Evolutionary conservation across 2,113 vertebrate species (phyloP), one percentile per base, ranked within the genome.

Genomic region (Plotosus lineatus): DNA sequence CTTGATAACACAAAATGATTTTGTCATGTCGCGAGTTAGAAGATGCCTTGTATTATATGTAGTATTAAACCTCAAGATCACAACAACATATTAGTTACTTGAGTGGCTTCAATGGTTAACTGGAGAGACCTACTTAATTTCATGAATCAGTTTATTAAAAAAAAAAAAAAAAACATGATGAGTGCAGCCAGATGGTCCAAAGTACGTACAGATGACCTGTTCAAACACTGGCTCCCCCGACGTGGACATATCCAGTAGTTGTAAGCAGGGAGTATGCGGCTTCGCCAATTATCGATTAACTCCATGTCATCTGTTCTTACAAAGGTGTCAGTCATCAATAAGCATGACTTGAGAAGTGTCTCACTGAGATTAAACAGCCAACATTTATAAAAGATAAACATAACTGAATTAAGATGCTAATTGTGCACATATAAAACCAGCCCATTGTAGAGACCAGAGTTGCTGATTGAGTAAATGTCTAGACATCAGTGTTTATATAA

Each of bases 161-260:
- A 56, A 53, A 21, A 50, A 63, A 50, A 17, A 2, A 8, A 53
- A 28, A 23, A 36, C 3, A 36, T 3, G 5, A 8, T 6, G 5
- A 82, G 26, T 46, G 60, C 31, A 5, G 72, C 38, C 60, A 33
- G 28, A 15, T 33, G 75, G 72, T 82, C 11, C 73, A 66, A 68
- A 82, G 80, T 58, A 31, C 61, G 80, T 58, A 31, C 61, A 66
- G 10, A n/a, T 15, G 38, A 36, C 23, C 80, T 76, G 73, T 76
- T 66, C 40, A 76, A 82, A 76, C 73, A 82, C 0, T n/a, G n/a
- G n/a, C n/a, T n/a, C 44, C 21, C 5, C 3, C 1, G 4, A 51
- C 21, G 51, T 7, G 14, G 58, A 65, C 44, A 75, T 0, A 23
- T 53, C 28, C 42, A 72, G 4, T 28, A 56, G 17, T 33, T 42